These are phyloP conservation scores for Pocillopora damicornis DNA, from an alignment of 64 coral and sea anemone species.

Conservation along the genomic window DNA sequence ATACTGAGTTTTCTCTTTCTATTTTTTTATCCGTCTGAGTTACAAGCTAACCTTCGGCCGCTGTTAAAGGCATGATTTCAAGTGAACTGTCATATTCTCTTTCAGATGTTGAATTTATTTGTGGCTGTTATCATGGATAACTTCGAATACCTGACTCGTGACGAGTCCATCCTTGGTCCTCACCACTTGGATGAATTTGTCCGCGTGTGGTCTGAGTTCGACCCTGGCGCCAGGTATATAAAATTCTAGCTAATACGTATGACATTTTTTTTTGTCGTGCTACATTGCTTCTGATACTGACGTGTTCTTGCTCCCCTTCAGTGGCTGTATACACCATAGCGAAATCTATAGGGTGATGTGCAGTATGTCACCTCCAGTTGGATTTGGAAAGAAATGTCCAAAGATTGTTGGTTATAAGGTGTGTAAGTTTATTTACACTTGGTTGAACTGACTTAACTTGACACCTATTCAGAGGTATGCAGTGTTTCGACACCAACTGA, in stretches of 20 bases:
- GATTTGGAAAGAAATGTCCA: constrained; percentile 90
- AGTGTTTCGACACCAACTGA: too few relatives aligned
- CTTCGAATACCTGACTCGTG: constrained; percentile 86
- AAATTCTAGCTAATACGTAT: not conserved
- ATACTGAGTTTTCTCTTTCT: not conserved
- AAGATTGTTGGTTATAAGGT: constrained; percentile 91
- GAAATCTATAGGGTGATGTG: constrained; percentile 86
- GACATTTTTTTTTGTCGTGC: not conserved
- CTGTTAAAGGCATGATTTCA: not conserved
- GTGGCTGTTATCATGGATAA: constrained; percentile 96
- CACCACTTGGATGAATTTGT: constrained; percentile 95
- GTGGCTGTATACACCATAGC: constrained; percentile 79
- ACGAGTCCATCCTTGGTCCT: constrained; percentile 90
- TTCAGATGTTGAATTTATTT: constrained; percentile 88
- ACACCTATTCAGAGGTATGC: too few relatives aligned
- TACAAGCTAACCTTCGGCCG: too few relatives aligned
- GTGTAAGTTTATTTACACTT: not conserved
- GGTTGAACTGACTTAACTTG: not conserved
- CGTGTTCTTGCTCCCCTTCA: not conserved
- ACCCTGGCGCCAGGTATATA: constrained; percentile 75
- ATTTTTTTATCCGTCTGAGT: too few relatives aligned
- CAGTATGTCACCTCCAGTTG: constrained; percentile 87
- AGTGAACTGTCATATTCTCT: not conserved
- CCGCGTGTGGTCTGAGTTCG: constrained; percentile 94
- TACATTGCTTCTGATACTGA: not conserved